phyloP scores from a whole-genome alignment of 1,140 invertebrate species.

The Diorhabda sublineata region DNA sequence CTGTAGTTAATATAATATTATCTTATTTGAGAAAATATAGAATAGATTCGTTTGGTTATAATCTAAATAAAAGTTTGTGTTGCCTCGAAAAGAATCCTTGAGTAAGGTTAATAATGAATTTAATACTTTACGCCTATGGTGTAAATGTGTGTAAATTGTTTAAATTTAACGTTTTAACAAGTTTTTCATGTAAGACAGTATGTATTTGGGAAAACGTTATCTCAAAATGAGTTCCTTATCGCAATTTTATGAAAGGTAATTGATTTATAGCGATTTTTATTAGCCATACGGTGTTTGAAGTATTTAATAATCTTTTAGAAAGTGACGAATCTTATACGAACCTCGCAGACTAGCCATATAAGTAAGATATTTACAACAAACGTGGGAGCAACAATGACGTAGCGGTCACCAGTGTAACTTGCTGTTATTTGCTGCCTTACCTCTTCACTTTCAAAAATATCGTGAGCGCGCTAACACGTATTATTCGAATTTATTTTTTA shows the following conservation, averaged over 20 bases:
- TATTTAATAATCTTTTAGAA: conserved; percentile 13
- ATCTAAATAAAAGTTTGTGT: too few relatives aligned
- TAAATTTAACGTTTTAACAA: too few relatives aligned
- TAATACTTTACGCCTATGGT: too few relatives aligned
- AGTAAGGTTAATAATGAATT: too few relatives aligned
- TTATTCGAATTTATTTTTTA: conserved; percentile 11
- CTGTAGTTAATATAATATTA: too few relatives aligned
- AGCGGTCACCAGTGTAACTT: conserved; percentile 26
- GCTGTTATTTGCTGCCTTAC: conserved; percentile 23
- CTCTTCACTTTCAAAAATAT: conserved; percentile 35
- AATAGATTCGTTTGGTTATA: too few relatives aligned
- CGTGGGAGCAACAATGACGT: conserved; percentile 35
- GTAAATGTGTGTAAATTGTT: too few relatives aligned
- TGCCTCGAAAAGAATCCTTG: too few relatives aligned
- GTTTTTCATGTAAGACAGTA: neutral
- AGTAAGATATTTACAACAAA: conserved; percentile 35
- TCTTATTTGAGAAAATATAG: too few relatives aligned
- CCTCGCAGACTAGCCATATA: conserved; percentile 40
- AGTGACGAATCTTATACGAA: conserved; percentile 18
- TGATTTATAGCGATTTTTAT: neutral
- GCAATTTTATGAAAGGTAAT: neutral
- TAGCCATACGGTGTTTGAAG: conserved; percentile 10
- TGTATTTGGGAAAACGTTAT: neutral
- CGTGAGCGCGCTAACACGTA: conserved; percentile 34
- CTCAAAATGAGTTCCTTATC: neutral